Evolutionary conservation across 2,797 vertebrate species (phyloP), one percentile per base, ranked within the genome.

Genomic region (Hippoglossus hippoglossus): DNA sequence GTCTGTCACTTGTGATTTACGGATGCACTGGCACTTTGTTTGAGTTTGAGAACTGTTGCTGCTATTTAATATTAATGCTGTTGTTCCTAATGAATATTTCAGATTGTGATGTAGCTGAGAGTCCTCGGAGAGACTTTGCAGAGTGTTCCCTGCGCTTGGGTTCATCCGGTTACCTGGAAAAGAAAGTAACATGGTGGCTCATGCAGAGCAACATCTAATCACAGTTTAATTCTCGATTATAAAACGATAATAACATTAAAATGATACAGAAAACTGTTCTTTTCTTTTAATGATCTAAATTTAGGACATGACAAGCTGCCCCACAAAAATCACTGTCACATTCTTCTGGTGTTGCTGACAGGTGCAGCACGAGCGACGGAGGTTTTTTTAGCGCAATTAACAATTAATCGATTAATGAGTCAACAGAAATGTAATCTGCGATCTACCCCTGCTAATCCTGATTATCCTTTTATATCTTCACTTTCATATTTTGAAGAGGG

Each of bases 1-100:
- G 71, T 49, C 52, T 77, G 72, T 82, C 84, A 75, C 31, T 59
- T 54, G 31, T 63, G 59, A 80, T 84, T 70, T 70, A 69, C 2
- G 1, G 54, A 57, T 62, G 63, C 65, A 16, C 44, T 7, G 28
- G 21, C 16, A 34, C 54, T 75, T 71, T 56, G 60, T 75, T 67
- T 56, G 60, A 26, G 70, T 59, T 61, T 49, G 56, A 63, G 50
- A 46, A 36, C 18, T 55, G 51, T 52, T 47, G 67, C 22, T 56
- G 46, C 56, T 22, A 13, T 77, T 72, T 59, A 77, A 71, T 76
- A 79, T 82, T 72, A 66, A 77, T 63, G 63, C 8, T 56, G 69
- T 47, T 56, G 55, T 52, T 72, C 59, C 70, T 64, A n/a, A 62
- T 64, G 72, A 50, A 22, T 53, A 47, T 69, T 53, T 77, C 67